Base-by-base conservation (phyloP, 2,797 vertebrate genomes). In the Eulemur mongoz region DNA sequence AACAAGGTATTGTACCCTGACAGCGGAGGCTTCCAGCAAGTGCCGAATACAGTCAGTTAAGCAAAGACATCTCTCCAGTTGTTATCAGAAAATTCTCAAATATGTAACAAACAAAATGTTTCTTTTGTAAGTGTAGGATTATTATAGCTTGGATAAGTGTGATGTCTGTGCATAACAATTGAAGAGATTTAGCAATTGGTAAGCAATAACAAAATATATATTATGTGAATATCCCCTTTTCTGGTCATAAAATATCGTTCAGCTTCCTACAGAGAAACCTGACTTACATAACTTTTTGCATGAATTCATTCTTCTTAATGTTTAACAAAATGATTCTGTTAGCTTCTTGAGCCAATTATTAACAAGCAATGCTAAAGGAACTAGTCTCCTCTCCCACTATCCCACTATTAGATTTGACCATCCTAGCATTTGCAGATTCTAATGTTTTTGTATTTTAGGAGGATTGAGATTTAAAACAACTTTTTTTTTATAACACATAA, bases 51-150 rank as follows among this genome's bases (percentile, higher is more conserved):
- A 65, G 23, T 57, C 50, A 32, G 35, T 35, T 83, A 85, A 30
- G 7, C 40, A 95, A n/a, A 88, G 50, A 38, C 48, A 79, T 84
- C 5, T 78, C 63, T 88, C 78, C 20, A 67, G 15, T 30, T 65
- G 54, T 78, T 84, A n/a, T 30, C 84, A 61, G 78, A 94, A 73
- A 91, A 70, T 45, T 84, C 65, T 91, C 48, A 79, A 79, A 79
- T 83, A 45, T 11, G 59, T 82, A 89, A 57, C 48, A 83, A 63
- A 63, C 45, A 65, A 63, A 85, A 65, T 75, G 38, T 27, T 93
- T 84, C 18, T 57, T 84, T 84, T 91, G 48, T 43, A 89, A 73
- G n/a, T 79, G 5, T 72, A 88, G 59, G n/a, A 59, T 91, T 72
- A 79, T 52, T 85, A 35, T 61, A 81, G 18, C n/a, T 81, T 76